Evolutionary conservation across 2,888 invertebrate genomes (phyloP).

Genomic region (Gandaritis pyraliata): DNA sequence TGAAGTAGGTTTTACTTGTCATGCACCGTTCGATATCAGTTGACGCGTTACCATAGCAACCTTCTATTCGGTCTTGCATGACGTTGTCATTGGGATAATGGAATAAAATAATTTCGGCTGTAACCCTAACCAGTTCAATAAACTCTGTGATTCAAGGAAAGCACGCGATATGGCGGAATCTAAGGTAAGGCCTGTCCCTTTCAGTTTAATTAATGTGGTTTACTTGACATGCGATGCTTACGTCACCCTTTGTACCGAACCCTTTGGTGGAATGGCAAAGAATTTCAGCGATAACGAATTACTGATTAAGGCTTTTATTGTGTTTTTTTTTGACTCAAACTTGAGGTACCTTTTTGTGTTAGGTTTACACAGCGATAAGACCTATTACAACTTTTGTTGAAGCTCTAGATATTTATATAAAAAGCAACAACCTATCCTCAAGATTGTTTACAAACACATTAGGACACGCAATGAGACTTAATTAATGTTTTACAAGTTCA

Average conservation of each 20-base stretch:
- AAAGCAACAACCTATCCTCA: too few relatives aligned
- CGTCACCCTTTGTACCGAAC: conserved; percentile 31
- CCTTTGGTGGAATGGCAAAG: conserved; percentile 30
- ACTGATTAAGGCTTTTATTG: too few relatives aligned
- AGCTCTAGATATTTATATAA: too few relatives aligned
- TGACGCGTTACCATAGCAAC: conserved; percentile 64
- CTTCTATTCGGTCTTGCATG: conserved; percentile 61
- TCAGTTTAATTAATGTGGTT: conserved; percentile 72
- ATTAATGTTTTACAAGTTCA: too few relatives aligned
- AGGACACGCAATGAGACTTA: too few relatives aligned
- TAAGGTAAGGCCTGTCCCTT: conserved; percentile 70
- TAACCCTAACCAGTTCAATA: conserved; percentile 72
- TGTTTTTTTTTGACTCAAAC: too few relatives aligned
- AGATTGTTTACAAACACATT: too few relatives aligned
- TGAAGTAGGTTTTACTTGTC: conserved; percentile 2
- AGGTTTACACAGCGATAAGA: too few relatives aligned
- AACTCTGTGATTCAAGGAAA: conserved; percentile 68
- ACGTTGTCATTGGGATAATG: conserved; percentile 64
- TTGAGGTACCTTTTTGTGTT: too few relatives aligned
- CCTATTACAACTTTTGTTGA: too few relatives aligned
- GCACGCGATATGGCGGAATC: conserved; percentile 77
- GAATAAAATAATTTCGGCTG: conserved; percentile 75
- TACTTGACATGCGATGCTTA: conserved; percentile 65
- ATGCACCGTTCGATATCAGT: conserved; percentile 40
- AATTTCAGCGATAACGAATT: conserved; percentile 17